Conservation (phyloP, 2,797 vertebrate genomes). For the Catamblyrhynchus diadema region DNA sequence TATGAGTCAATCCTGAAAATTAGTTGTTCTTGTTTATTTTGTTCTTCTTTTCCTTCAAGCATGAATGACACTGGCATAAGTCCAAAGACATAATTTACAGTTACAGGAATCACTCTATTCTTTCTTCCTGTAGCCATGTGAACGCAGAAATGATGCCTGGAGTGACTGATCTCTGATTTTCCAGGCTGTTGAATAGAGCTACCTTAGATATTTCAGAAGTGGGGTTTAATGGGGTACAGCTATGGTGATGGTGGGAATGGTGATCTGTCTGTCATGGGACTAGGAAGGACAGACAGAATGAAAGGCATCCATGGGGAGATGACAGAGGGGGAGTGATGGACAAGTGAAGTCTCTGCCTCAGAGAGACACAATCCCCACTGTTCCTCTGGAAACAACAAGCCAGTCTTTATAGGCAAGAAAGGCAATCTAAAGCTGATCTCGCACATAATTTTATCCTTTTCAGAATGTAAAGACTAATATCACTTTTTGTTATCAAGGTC, state of each 20-base stretch:
- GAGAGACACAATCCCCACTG: background rate
- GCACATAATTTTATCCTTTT: background rate
- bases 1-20: background rate
- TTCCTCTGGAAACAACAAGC: background rate
- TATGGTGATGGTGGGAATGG: background rate
- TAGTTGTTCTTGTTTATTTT: background rate
- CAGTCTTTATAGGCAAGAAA: background rate
- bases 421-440: background rate
- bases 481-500: background rate
- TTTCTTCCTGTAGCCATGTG: background rate
- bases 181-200: background rate
- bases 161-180: background rate
- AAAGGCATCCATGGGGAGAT: background rate
- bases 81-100: background rate
- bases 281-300: background rate
- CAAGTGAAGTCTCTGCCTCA: background rate
- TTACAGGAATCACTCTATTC: background rate
- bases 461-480: background rate
- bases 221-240: background rate
- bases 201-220: background rate
- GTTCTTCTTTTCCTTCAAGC: background rate
- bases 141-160: background rate
- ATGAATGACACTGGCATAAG: background rate
- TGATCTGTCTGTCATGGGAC: background rate
- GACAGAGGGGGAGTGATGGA: background rate